Evolutionary conservation across 2,797 vertebrate genomes (phyloP).

Genomic region (Hemitrygon akajei): DNA sequence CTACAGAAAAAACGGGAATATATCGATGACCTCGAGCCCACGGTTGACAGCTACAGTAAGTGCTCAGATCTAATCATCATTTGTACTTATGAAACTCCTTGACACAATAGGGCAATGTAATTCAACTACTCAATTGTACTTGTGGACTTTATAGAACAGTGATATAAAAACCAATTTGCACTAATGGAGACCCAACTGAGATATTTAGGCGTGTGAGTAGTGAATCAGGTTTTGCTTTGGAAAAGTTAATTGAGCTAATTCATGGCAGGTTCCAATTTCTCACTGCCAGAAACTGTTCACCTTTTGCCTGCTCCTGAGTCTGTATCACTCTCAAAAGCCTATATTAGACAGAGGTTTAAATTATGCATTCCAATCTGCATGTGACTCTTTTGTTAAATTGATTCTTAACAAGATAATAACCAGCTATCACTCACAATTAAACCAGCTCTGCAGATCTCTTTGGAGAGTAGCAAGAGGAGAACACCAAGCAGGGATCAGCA

Average conservation of each 20-base stretch:
- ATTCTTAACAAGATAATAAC: too few species aligned
- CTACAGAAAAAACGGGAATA: constrained; percentile 79
- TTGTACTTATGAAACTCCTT: neutral
- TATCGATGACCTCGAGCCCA: constrained; percentile 77
- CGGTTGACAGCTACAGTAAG: constrained; percentile 65
- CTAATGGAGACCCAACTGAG: neutral
- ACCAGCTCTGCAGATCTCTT: too few species aligned
- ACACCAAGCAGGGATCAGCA: too few species aligned
- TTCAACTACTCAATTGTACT: neutral
- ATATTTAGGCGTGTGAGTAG: neutral
- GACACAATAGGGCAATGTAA: neutral
- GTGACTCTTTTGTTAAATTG: neutral
- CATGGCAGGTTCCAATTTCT: too few species aligned
- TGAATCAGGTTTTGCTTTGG: too few species aligned
- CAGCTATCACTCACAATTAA: neutral
- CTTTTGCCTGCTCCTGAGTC: neutral
- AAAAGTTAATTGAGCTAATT: neutral
- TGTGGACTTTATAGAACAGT: neutral
- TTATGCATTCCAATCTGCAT: neutral
- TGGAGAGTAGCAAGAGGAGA: too few species aligned
- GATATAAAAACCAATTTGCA: neutral
- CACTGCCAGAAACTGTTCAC: too few species aligned
- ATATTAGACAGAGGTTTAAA: neutral
- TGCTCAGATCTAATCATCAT: too few species aligned
- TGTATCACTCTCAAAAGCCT: neutral